These are phyloP conservation scores for Xenops minutus DNA, from an alignment of 2,797 vertebrate genomes.

Conservation along the genomic window DNA sequence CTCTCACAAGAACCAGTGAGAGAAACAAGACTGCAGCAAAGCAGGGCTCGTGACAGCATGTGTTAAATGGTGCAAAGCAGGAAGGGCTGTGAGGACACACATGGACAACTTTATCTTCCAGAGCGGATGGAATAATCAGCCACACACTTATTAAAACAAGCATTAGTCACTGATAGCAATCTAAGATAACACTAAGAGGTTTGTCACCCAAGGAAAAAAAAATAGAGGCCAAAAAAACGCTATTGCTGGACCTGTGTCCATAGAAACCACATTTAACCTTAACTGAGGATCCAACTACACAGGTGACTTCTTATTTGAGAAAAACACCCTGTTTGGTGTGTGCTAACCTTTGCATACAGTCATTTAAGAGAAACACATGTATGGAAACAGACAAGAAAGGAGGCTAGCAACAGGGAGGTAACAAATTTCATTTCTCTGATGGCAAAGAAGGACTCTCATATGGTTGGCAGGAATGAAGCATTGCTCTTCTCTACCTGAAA, in stretches of 20 bases:
- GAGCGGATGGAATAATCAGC: not conserved
- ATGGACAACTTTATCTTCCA: not conserved
- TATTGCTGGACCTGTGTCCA: not conserved
- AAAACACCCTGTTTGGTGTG: not conserved
- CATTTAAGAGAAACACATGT: not conserved
- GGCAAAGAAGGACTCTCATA: slow-evolving; percentile 4
- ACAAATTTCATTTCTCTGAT: slow-evolving; percentile 53
- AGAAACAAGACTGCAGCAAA: not conserved
- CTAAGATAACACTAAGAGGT: slow-evolving; percentile 33
- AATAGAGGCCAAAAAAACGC: not conserved
- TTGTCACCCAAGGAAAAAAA: not conserved
- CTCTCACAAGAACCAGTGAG: not conserved
- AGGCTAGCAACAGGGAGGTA: slow-evolving; percentile 36
- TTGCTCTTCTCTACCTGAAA: slow-evolving; percentile 4
- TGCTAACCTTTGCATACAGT: not conserved
- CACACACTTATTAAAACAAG: slow-evolving; percentile 40
- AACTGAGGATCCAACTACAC: not conserved
- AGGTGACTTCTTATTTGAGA: not conserved
- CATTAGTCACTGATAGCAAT: slow-evolving; percentile 29
- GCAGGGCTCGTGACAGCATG: not conserved
- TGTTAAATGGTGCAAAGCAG: not conserved
- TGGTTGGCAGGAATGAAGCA: slow-evolving; percentile 28
- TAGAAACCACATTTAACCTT: slow-evolving; percentile 24
- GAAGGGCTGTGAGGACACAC: not conserved
- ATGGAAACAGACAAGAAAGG: slow-evolving; percentile 8